Percentiles rank a stretch among this genome's conserved stretches.
Evolutionary conservation across 2,888 invertebrate genomes (phyloP).

Genomic region (Sturmia bella): DNA sequence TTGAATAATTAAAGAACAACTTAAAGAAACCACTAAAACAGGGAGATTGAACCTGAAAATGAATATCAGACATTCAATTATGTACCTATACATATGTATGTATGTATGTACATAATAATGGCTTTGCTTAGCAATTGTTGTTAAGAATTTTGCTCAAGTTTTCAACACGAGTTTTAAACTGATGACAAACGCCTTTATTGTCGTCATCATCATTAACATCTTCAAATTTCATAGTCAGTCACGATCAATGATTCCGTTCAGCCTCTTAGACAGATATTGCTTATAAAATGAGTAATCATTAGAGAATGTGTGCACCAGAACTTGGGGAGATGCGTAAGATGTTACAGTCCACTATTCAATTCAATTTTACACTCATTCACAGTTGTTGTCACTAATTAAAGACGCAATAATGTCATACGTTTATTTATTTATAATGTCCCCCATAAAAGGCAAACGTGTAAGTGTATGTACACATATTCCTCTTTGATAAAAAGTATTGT

Average conservation of each 20-base stretch:
- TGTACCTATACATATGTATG: not conserved
- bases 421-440: constrained; percentile 30
- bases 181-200: constrained; percentile 52
- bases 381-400: constrained; percentile 49
- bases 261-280: constrained; percentile 5
- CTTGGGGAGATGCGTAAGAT: constrained; percentile 45
- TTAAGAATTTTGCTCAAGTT: constrained; percentile 30
- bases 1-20: constrained; percentile 2
- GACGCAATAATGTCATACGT: constrained; percentile 50
- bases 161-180: constrained; percentile 35
- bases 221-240: constrained; percentile 7
- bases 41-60: constrained; percentile 39
- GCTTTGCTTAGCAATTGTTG: not conserved
- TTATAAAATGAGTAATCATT: constrained; percentile 54
- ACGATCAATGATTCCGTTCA: constrained; percentile 20
- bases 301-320: constrained; percentile 38
- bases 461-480: not conserved
- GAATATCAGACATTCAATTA: constrained; percentile 5
- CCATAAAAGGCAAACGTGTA: constrained; percentile 11
- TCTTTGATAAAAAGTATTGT: constrained; percentile 13
- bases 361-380: constrained; percentile 34
- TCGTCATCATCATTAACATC: constrained; percentile 44
- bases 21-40: constrained; percentile 16
- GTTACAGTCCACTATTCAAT: not conserved
- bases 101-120: too few species aligned